These are phyloP conservation scores for Ptilonorhynchus violaceus DNA, from an alignment of 2,113 vertebrate species.

Conservation along the genomic window DNA sequence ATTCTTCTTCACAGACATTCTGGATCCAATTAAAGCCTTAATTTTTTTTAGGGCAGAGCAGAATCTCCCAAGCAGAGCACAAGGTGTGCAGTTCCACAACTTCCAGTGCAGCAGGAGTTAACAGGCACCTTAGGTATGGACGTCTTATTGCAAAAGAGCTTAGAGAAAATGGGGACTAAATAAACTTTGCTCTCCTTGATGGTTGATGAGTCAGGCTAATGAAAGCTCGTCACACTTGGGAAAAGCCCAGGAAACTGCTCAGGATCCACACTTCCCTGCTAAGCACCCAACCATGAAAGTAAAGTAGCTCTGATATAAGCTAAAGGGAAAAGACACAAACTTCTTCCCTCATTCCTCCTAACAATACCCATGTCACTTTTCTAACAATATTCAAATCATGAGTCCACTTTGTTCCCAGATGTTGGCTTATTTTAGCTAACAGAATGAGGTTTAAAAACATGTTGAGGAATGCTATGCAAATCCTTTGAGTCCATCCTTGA, in stretches of 20 bases:
- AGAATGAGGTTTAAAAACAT: neutral
- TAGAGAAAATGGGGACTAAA: neutral
- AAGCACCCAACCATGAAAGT: neutral
- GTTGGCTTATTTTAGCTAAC: neutral
- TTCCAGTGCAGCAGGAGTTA: neutral
- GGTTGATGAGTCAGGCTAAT: neutral
- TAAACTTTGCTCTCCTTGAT: neutral
- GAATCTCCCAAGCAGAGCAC: neutral
- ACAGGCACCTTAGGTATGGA: rapidly evolving
- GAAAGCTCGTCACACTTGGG: neutral
- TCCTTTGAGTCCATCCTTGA: neutral
- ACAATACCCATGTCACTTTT: neutral
- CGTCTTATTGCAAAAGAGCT: neutral
- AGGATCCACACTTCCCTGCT: neutral
- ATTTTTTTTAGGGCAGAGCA: neutral
- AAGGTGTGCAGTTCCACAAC: neutral
- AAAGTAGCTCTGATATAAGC: neutral
- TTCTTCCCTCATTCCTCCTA: neutral
- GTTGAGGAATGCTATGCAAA: neutral
- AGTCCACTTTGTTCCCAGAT: neutral
- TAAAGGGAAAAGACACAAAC: neutral
- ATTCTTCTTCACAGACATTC: neutral
- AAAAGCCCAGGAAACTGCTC: neutral
- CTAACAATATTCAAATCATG: neutral
- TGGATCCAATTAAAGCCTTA: neutral